Evolutionary conservation across 2,888 invertebrate species (phyloP), one percentile per base, ranked within the genome.

Genomic region (Cerastis rubricosa): DNA sequence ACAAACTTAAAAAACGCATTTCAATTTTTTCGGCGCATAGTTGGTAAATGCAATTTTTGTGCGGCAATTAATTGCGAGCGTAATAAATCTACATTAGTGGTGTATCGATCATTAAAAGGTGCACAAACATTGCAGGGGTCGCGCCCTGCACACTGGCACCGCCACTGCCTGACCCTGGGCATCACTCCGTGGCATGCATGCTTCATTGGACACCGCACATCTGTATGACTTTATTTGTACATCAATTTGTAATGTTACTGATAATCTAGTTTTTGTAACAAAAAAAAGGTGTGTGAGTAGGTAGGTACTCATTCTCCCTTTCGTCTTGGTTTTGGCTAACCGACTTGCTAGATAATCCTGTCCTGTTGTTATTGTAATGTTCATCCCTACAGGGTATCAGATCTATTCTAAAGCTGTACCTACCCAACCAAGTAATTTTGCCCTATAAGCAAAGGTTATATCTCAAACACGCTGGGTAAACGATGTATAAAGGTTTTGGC

Each of bases 21-120:
- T 1, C 25, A 2, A 9, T 8, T 29, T 61, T 54, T 14, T 17
- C 1, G 5, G 1, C 1, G 17, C 8, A 0, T 17, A 17, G 0
- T 47, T 1, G 2, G 1, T 5, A 66, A 59, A 19, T 25, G 57
- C 61, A 45, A 64, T 40, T 19, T 45, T 54, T 45, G 45, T 59
- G 25, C 14, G 54, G 12, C 25, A 11, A 63, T 72, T 75, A 61
- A 78, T 71, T 40, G 51, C 9, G 65, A 14, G 25, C 35, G 64
- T 45, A 81, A 72, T 78, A 66, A 71, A 71, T 45, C 22, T 69
- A 78, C 78, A 80, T 80, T 79, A 77, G 74, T 78, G 82, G 77
- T 71, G 71, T 92, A 94, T 94, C 92, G 93, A 94, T 92, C 91
- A 91, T 88, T 83, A 88, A 93, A 95, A 95, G 95, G 95, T 95